Evolutionary conservation across 2,113 vertebrate species (phyloP).

Genomic region (Dicaeum eximium): DNA sequence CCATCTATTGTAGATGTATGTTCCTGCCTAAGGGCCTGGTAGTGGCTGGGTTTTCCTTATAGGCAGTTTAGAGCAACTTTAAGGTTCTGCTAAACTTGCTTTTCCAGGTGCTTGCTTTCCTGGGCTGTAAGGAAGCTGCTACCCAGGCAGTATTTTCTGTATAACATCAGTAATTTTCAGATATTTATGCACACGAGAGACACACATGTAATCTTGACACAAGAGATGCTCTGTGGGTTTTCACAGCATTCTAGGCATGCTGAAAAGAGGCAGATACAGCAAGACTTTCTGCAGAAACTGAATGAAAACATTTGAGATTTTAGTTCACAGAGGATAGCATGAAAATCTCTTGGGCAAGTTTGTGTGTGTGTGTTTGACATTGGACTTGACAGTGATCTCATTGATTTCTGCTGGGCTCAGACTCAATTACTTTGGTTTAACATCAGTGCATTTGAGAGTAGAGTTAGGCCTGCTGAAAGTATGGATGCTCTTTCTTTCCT

Average conservation of each 20-base stretch:
- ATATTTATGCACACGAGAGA: neutral
- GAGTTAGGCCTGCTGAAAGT: neutral
- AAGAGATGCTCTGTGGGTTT: neutral
- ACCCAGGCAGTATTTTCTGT: neutral
- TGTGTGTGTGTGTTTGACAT: neutral
- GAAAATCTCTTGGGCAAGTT: neutral
- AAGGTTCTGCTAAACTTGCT: neutral
- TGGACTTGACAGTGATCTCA: neutral
- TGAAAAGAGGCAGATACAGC: neutral
- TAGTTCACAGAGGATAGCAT: neutral
- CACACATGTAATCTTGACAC: neutral
- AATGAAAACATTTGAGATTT: neutral
- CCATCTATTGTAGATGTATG: neutral
- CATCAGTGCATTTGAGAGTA: neutral
- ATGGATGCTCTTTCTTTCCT: neutral
- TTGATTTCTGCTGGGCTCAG: neutral
- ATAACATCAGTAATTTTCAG: neutral
- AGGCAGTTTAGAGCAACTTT: neutral
- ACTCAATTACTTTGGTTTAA: neutral
- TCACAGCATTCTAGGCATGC: neutral
- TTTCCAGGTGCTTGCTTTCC: neutral
- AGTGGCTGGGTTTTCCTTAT: neutral
- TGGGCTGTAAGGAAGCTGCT: neutral
- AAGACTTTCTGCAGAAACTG: neutral
- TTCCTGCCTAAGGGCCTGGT: neutral